Evolutionary conservation across 2,113 vertebrate genomes (phyloP).

Genomic region (Scartelaos histophorus): DNA sequence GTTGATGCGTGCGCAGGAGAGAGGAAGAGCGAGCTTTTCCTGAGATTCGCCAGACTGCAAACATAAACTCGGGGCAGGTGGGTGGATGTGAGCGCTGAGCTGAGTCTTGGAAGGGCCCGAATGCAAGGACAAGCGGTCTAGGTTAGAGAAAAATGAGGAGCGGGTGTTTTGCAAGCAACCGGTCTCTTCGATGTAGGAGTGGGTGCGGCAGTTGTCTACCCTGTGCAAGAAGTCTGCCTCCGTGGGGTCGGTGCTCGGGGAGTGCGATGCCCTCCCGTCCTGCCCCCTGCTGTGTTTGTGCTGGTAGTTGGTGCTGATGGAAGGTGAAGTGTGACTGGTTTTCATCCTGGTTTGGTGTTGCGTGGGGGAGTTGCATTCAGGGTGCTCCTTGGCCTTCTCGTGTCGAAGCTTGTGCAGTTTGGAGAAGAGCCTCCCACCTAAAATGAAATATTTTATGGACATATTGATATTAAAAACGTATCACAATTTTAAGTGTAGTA

Average conservation of each 20-base stretch:
- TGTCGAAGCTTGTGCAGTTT: conserved; percentile 78
- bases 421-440: conserved; percentile 91
- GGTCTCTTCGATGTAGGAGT: conserved; percentile 79
- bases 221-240: conserved; percentile 62
- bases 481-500: no score
- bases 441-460: not conserved
- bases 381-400: conserved; percentile 71
- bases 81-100: conserved; percentile 50
- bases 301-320: conserved; percentile 63
- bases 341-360: conserved; percentile 69
- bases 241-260: conserved; percentile 38
- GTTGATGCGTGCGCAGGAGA: conserved; percentile 66
- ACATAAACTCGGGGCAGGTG: conserved; percentile 64
- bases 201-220: conserved; percentile 73
- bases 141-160: conserved; percentile 56
- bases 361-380: conserved; percentile 61
- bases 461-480: no score
- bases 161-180: conserved; percentile 75
- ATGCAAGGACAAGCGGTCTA: conserved; percentile 44
- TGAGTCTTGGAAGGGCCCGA: conserved; percentile 45
- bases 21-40: conserved; percentile 68
- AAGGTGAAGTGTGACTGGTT: conserved; percentile 69
- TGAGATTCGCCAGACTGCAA: conserved; percentile 68
- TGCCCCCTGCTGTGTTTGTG: conserved; percentile 24
- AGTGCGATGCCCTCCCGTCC: conserved; percentile 8